Conservation (phyloP, 2,797 vertebrate genomes). For the Danio albolineatus region DNA sequence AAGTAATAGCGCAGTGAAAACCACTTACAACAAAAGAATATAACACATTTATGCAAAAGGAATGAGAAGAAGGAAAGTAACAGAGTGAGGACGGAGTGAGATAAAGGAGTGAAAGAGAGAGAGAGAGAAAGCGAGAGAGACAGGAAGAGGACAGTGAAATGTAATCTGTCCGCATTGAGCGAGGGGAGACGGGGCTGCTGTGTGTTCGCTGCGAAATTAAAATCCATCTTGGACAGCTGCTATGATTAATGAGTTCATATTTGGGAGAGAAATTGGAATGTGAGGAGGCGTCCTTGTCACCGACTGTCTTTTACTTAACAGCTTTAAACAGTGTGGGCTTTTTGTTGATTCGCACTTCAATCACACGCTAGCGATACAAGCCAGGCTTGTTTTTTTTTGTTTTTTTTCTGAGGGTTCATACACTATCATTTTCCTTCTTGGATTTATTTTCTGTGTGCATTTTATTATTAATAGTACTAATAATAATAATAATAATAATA, state of each 20-base stretch:
- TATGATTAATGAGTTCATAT: conserved; percentile 88
- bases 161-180: conserved; percentile 64
- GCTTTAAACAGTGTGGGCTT: conserved; percentile 60
- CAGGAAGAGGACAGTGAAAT: conserved; percentile 64
- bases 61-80: conserved; percentile 2
- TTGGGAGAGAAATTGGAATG: conserved; percentile 80
- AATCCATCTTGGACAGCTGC: conserved; percentile 77
- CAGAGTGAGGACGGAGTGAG: background rate
- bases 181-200: conserved; percentile 49
- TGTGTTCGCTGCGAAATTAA: conserved; percentile 76
- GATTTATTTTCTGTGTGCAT: background rate
- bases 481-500: too few species aligned
- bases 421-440: conserved; percentile 20
- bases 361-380: conserved; percentile 47
- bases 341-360: conserved; percentile 60
- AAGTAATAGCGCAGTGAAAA: background rate
- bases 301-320: conserved; percentile 70
- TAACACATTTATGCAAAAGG: conserved; percentile 4
- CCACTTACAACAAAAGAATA: background rate
- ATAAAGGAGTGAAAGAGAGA: conserved; percentile 25
- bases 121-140: conserved; percentile 42
- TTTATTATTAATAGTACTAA: too few species aligned
- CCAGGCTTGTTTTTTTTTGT: background rate
- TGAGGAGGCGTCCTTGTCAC: conserved; percentile 73
- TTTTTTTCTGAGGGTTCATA: background rate